Conservation (phyloP, 2,888 invertebrate genomes). For the Panzeria rudis region DNA sequence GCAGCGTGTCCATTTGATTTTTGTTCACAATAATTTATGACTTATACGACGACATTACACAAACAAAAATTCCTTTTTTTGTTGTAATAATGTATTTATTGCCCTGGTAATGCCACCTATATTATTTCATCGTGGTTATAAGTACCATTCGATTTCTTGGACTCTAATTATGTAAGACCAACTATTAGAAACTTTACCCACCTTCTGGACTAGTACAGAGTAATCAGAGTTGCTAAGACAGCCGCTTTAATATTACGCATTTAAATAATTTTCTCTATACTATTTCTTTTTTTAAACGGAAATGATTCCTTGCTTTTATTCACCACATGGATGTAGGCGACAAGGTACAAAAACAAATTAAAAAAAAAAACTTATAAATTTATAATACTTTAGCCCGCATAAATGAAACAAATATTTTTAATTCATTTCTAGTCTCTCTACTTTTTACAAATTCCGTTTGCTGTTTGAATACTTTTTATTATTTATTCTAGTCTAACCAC, state of each 20-base stretch:
- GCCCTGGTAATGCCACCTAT: too few relatives aligned
- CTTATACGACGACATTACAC: too few relatives aligned
- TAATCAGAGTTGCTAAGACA: neutral
- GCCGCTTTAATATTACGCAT: neutral
- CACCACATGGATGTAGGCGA: constrained; percentile 18
- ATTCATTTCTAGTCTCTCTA: constrained; percentile 56
- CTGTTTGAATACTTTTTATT: constrained; percentile 53
- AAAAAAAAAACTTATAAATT: constrained; percentile 16
- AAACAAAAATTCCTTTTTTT: too few relatives aligned
- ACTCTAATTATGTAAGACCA: too few relatives aligned
- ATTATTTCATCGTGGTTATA: too few relatives aligned
- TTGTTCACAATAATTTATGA: too few relatives aligned
- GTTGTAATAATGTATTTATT: too few relatives aligned
- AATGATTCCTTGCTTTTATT: constrained; percentile 27
- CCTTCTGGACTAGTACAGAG: too few relatives aligned
- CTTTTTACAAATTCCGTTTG: constrained; percentile 57
- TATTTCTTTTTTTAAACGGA: constrained; percentile 30
- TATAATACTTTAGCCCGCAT: constrained; percentile 50
- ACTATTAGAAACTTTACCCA: too few relatives aligned
- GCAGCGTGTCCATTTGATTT: too few relatives aligned
- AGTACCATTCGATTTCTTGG: too few relatives aligned
- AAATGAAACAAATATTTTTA: constrained; percentile 67
- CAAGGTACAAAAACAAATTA: constrained; percentile 22
- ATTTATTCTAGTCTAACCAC: constrained; percentile 61
- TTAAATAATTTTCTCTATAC: neutral